phyloP scores from a whole-genome alignment of 2,888 invertebrate genomes.

The Hirtodrosophila alboralis region DNA sequence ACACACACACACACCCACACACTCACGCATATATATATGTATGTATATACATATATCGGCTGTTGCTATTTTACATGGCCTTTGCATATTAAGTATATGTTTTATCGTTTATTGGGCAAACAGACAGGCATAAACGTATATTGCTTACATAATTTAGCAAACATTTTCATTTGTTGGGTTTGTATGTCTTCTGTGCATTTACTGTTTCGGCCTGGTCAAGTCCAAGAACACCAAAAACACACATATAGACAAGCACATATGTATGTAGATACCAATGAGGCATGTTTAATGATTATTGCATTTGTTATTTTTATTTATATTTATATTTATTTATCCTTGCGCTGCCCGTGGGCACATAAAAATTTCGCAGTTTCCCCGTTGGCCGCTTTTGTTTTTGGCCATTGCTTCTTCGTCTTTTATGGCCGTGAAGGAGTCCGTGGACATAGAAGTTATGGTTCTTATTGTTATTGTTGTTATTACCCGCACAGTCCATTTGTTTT shows the following conservation, averaged over 20 bases:
- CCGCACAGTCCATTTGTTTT: constrained; percentile 36
- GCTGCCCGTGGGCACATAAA: constrained; percentile 47
- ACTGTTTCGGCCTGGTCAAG: constrained; percentile 37
- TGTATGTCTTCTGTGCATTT: constrained; percentile 34
- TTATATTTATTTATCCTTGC: constrained; percentile 63
- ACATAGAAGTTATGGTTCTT: constrained; percentile 9
- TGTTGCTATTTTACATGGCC: constrained; percentile 50
- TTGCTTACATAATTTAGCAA: constrained; percentile 67
- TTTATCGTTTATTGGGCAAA: constrained; percentile 64
- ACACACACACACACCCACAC: constrained; percentile 1
- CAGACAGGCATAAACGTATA: constrained; percentile 53
- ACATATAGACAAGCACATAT: constrained; percentile 12
- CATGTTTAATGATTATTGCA: constrained; percentile 72
- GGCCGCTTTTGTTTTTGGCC: constrained; percentile 31
- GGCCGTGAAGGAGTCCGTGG: constrained; percentile 19
- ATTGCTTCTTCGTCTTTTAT: constrained; percentile 64
- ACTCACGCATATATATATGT: constrained; percentile 6
- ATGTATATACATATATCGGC: constrained; percentile 9
- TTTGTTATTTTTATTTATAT: constrained; percentile 67
- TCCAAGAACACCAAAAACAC: constrained; percentile 6
- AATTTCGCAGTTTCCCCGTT: constrained; percentile 31
- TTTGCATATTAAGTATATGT: constrained; percentile 66
- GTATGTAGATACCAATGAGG: constrained; percentile 55
- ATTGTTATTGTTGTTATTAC: constrained; percentile 6
- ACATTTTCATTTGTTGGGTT: constrained; percentile 61